Conservation (phyloP, 2,113 vertebrate genomes). For the Syngnathus scovelli region DNA sequence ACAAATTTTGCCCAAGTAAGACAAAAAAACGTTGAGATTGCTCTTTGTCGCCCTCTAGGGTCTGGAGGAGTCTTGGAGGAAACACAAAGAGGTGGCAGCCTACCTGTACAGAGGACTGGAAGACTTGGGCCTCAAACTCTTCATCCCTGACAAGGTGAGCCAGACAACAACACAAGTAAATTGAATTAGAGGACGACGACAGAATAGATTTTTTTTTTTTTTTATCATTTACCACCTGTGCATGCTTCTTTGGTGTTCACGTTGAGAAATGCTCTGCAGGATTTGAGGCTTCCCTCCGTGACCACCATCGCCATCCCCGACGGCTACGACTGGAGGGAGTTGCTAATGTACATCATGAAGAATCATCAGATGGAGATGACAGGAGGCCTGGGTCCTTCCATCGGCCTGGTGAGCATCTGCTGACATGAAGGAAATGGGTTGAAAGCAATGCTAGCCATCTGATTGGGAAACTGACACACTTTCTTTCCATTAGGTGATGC, state of each 20-base stretch:
- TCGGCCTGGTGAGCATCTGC: constrained; percentile 76
- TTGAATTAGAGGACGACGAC: neutral
- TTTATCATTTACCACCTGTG: neutral
- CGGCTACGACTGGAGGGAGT: constrained; percentile 82
- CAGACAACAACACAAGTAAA: constrained; percentile 7
- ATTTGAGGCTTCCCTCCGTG: constrained; percentile 83
- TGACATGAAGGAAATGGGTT: neutral
- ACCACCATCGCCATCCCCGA: constrained; percentile 80
- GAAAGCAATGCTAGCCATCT: too few species aligned
- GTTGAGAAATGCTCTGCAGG: constrained; percentile 43
- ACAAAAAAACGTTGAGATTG: neutral
- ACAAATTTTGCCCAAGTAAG: neutral
- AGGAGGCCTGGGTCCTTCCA: constrained; percentile 84
- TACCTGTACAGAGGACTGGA: constrained; percentile 77
- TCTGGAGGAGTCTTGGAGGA: constrained; percentile 82
- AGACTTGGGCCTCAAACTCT: constrained; percentile 83
- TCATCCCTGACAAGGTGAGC: constrained; percentile 82
- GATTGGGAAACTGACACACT: neutral
- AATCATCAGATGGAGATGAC: constrained; percentile 80
- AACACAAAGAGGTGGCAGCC: constrained; percentile 70
- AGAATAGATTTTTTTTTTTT: neutral
- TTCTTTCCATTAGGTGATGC: constrained; percentile 77
- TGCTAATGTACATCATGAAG: constrained; percentile 80
- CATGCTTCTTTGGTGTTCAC: neutral
- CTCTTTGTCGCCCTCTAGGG: constrained; percentile 71